phyloP scores from a whole-genome alignment of 2,797 vertebrate species.

The Helostoma temminkii region DNA sequence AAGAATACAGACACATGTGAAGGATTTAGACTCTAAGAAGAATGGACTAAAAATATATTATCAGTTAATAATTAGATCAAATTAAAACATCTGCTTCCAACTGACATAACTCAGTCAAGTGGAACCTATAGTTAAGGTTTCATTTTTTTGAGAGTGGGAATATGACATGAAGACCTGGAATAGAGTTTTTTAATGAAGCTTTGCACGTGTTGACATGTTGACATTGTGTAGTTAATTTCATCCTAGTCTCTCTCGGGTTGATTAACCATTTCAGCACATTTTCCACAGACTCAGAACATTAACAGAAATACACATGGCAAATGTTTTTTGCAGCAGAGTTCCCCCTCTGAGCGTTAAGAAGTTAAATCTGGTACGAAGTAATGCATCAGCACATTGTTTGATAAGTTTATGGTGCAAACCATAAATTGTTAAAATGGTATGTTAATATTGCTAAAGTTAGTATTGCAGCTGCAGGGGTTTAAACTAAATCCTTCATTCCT shows the following conservation, averaged over 20 bases:
- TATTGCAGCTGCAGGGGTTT: slow-evolving; percentile 55
- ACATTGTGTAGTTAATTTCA: too few species aligned
- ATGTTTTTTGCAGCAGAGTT: slow-evolving; percentile 28
- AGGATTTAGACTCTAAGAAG: slow-evolving; percentile 1
- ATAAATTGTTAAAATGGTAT: slow-evolving; percentile 34
- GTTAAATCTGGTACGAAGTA: slow-evolving; percentile 30
- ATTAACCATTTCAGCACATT: slow-evolving; percentile 62
- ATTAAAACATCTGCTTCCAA: too few species aligned
- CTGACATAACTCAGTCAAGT: too few species aligned
- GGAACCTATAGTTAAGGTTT: too few species aligned
- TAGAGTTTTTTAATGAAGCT: slow-evolving; percentile 40
- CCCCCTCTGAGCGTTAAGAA: slow-evolving; percentile 16
- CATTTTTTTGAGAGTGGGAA: too few species aligned
- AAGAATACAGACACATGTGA: slow-evolving; percentile 22
- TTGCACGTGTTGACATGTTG: too few species aligned
- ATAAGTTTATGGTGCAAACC: too few species aligned
- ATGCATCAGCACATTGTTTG: slow-evolving; percentile 37
- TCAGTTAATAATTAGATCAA: too few species aligned
- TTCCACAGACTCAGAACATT: slow-evolving; percentile 24
- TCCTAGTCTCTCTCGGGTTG: slow-evolving; percentile 16
- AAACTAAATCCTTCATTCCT: slow-evolving; percentile 65
- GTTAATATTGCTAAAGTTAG: slow-evolving; percentile 64
- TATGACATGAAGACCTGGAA: too few species aligned
- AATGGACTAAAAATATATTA: too few species aligned
- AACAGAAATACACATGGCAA: slow-evolving; percentile 19